Evolutionary conservation across 2,113 vertebrate species (phyloP), one percentile per base, ranked within the genome.

Genomic region (Ophiodon elongatus): DNA sequence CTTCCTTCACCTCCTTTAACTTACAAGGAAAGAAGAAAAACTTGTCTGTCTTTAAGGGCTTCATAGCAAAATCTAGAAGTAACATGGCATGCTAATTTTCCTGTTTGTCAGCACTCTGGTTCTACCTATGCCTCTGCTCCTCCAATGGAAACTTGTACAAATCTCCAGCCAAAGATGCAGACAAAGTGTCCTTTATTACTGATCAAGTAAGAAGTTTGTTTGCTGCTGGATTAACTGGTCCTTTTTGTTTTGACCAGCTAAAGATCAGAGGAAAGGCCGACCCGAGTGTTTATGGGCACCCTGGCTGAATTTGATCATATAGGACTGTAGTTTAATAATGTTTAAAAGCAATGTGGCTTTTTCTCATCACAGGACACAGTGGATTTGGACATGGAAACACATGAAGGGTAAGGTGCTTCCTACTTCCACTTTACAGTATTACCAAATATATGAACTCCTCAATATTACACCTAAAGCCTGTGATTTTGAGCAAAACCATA

Each of bases 111-210:
- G 80, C 2, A 7, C 6, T 11, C 21, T 50, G 14, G 6, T 50
- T 50, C 19, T 23, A 50, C 47, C 15, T 8, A 37, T 50, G 23
- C 1, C 27, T 7, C 21, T 37, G 14, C 8, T 72, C 7, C 1
- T 23, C 0, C 2, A 17, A 27, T 56, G 43, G 57, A 85, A 17
- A 87, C 95, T 67, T 92, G 85, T 2, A 45, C 95, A 54, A 93
- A 94, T 2, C 71, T 97, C 43, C 91, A 23, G 62, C 87, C 9
- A 93, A 93, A 73, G 79, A 94, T 6, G 64, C 72, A 68, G 80
- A 95, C 68, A 93, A 82, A 83, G 79, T 97, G 25, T 85, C 90
- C 21, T 91, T 97, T 45, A 91, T 93, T 1, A 43, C 92, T 0
- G 93, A 90, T 85, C 76, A 95, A 0, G 96, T 96, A 94, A 56